Conservation (phyloP, 2,113 vertebrate species). For the Zosterops borbonicus region DNA sequence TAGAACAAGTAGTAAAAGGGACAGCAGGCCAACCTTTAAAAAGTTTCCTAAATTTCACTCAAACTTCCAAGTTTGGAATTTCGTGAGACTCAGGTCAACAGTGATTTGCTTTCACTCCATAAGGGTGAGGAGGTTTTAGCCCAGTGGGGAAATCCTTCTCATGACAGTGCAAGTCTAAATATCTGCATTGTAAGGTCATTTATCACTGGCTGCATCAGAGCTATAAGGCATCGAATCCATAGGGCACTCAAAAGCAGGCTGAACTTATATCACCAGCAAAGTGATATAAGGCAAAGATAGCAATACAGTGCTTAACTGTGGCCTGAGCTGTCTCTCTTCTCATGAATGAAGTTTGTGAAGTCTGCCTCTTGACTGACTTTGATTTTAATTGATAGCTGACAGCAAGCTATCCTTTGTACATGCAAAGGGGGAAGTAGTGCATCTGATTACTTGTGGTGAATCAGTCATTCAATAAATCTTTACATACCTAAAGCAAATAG, state of each 20-base stretch:
- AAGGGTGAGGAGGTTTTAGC: neutral
- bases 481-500: constrained; percentile 86
- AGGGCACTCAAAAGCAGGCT: neutral
- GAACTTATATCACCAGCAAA: neutral
- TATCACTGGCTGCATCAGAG: neutral
- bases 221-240: neutral
- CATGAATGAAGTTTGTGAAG: neutral
- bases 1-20: neutral
- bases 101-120: neutral
- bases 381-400: neutral
- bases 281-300: neutral
- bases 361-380: neutral
- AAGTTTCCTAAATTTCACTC: neutral
- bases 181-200: neutral
- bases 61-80: neutral
- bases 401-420: neutral
- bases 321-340: neutral
- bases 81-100: neutral
- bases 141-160: neutral
- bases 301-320: neutral
- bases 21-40: neutral
- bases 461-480: neutral
- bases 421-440: neutral
- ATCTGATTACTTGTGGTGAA: neutral
- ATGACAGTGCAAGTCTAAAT: neutral